Evolutionary conservation across 2,113 vertebrate species (phyloP).

Genomic region (Varanus komodoensis): DNA sequence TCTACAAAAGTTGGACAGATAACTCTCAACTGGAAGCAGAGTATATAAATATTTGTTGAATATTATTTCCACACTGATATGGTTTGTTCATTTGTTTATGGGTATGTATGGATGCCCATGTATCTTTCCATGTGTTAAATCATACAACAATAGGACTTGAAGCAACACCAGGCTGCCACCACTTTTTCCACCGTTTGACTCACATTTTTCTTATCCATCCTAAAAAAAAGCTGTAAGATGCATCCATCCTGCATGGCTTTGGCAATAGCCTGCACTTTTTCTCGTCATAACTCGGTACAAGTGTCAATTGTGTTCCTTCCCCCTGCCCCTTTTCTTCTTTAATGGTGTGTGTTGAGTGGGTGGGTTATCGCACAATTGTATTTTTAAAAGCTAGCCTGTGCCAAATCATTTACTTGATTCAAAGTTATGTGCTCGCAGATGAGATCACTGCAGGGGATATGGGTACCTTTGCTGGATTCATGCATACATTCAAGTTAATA

Average conservation of each 20-base stretch:
- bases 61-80: not conserved
- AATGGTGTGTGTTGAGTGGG: too few relatives aligned
- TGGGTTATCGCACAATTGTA: too few relatives aligned
- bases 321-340: too few relatives aligned
- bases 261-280: conserved; percentile 6
- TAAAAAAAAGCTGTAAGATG: conserved; percentile 2
- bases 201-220: not conserved
- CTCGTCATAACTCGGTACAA: conserved; percentile 5
- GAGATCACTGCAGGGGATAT: not conserved
- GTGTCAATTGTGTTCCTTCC: not conserved
- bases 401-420: conserved; percentile 20
- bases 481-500: not conserved
- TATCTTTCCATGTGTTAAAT: not conserved
- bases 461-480: not conserved
- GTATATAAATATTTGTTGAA: not conserved
- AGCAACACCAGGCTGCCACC: not conserved
- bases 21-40: not conserved
- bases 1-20: not conserved
- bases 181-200: not conserved
- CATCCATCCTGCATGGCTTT: not conserved
- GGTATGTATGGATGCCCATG: too few relatives aligned
- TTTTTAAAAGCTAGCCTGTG: too few relatives aligned
- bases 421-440: conserved; percentile 8
- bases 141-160: conserved; percentile 3
- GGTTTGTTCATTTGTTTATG: not conserved